Evolutionary conservation across 2,113 vertebrate genomes (phyloP), one percentile per base, ranked within the genome.

Genomic region (Colossoma macropomum): DNA sequence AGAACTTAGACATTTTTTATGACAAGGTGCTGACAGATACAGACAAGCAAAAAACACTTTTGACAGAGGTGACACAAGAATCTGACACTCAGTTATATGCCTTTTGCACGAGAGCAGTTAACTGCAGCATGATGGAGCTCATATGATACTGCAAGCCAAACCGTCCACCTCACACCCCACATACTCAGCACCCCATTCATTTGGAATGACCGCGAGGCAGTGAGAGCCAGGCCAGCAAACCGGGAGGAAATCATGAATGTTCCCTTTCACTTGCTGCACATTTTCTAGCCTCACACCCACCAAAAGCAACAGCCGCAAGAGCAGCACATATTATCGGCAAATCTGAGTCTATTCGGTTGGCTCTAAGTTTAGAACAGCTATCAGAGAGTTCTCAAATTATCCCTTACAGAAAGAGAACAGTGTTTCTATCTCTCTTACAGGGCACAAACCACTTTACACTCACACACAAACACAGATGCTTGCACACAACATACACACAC

Each of bases 201-300:
- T 66, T 71, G 74, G 69, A 77, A 63, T 69, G 65, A 68, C 79
- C 50, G 79, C 59, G n/a, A 73, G 71, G 69, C 52, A 72, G 72
- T 77, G 48, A 74, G 77, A 77, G 52, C 56, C 48, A 72, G 85
- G 62, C 56, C 74, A 78, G 78, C 75, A 70, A 54, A 76, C 72
- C 69, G 73, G 48, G 69, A 66, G 62, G 45, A 70, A 79, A 75
- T 84, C 82, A 81, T 84, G 78, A 84, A 81, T 81, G 82, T 86
- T 84, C 60, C 79, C 85, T 86, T 86, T 84, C 85, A 84, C 75
- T 45, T 66, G 66, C 72, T 66, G 56, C 63, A 25, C 25, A 78
- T 59, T 79, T 70, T 63, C 75, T 27, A 59, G 80, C 27, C 70
- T 69, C 28, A 21, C 41, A 70, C 23, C 12, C 48, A 45, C 75